Evolutionary conservation across 2,888 invertebrate species (phyloP).

Genomic region (Lasius platythorax): DNA sequence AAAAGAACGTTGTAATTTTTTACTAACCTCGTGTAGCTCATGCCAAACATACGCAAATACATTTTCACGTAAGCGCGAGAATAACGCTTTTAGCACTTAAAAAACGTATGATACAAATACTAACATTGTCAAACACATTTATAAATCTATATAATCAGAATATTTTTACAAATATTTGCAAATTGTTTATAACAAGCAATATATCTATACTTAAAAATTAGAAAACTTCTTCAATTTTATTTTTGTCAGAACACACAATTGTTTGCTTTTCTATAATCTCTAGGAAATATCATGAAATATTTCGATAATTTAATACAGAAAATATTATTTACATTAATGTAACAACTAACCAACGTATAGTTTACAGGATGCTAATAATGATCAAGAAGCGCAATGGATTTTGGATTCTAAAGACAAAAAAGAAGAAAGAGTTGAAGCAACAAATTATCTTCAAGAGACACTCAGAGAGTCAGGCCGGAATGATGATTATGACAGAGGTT

Average conservation of each 20-base stretch:
- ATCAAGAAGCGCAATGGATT: background rate
- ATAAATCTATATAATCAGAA: background rate
- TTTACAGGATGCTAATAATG: conserved; percentile 12
- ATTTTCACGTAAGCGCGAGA: background rate
- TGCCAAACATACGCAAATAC: background rate
- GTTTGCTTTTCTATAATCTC: background rate
- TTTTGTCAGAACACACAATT: background rate
- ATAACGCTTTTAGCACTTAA: background rate
- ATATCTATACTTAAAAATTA: conserved; percentile 2
- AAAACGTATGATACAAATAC: background rate
- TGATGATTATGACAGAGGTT: conserved; percentile 68
- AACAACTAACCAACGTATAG: conserved; percentile 3
- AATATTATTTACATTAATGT: conserved; percentile 1
- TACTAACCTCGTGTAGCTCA: background rate
- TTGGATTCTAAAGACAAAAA: background rate
- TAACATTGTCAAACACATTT: background rate
- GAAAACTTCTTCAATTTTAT: background rate
- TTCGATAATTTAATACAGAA: background rate
- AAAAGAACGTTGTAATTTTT: conserved; percentile 13
- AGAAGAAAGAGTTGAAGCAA: conserved; percentile 2
- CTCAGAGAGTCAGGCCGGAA: background rate
- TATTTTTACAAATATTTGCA: background rate
- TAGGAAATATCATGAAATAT: background rate
- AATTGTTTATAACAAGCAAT: background rate
- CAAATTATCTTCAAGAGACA: conserved; percentile 8